Evolutionary conservation across 1,140 invertebrate species (phyloP), one percentile per base, ranked within the genome.

Genomic region (Pseudachorutes palmiensis): DNA sequence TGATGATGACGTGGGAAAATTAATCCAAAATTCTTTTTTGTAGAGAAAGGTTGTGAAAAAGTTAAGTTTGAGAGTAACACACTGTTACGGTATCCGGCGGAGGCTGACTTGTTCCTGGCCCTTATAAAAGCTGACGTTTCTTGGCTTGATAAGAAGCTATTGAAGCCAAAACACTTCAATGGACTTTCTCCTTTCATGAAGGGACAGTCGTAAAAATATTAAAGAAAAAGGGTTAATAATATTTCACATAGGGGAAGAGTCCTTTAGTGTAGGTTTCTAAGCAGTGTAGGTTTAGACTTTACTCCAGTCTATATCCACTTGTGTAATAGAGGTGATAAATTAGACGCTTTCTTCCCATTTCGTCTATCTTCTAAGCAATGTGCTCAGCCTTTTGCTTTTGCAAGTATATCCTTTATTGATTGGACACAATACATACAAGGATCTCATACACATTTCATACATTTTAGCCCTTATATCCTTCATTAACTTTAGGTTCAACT

Each of bases 151-250:
- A 19, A 19, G 36, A 12, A 45, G 36, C 9, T 19, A 19, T 9
- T 19, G 19, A 19, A 45, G 36, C 36, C 36, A 45, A 45, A 45
- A 45, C 36, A 45, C 36, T 45, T 45, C 9, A 45, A 45, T 45
- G 36, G 19, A 45, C 9, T n/a, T 9, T 19, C 36, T 45, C 36
- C 19, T 45, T 45, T 9, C 9, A 45, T 12, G 36, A 45, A 19
- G 36, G 36, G 36, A 45, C 9, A 19, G 36, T 45, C 36, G 36
- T 45, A 45, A 45, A 45, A 45, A 45, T 45, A 45, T 45, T 45
- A 45, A n/a, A n/a, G n/a, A n/a, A n/a, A n/a, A n/a, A 45, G 36
- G 36, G 36, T 45, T 45, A 45, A 45, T 45, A 45, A 45, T 45
- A 45, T 45, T 45, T 45, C 36, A 45, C 19, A 45, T 9, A 19